Evolutionary conservation across 2,113 vertebrate species (phyloP).

Genomic region (Oncorhynchus masou): DNA sequence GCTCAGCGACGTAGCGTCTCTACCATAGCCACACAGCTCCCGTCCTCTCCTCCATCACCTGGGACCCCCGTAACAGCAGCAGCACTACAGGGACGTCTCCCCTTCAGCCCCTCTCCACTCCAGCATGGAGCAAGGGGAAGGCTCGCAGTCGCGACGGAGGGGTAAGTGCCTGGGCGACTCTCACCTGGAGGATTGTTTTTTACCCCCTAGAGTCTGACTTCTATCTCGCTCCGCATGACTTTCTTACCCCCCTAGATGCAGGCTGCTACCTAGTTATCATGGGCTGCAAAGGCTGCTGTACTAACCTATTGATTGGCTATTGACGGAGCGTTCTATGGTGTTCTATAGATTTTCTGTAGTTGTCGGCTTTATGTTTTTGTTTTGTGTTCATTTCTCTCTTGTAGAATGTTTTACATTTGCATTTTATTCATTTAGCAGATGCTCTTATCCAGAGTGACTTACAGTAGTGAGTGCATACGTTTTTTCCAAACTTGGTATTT

Average conservation of each 20-base stretch:
- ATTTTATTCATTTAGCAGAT: no score
- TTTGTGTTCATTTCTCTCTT: not conserved
- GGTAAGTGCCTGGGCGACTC: slow-evolving; percentile 59
- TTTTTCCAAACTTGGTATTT: not conserved
- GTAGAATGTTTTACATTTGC: not conserved
- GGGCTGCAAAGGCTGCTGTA: not conserved
- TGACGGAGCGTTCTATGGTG: no score
- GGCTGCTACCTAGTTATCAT: not conserved
- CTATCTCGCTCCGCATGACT: not conserved
- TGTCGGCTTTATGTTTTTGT: no score
- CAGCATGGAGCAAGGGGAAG: slow-evolving; percentile 72
- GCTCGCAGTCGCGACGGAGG: slow-evolving; percentile 66
- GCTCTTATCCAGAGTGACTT: no score
- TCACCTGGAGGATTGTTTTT: not conserved
- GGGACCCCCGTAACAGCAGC: slow-evolving; percentile 17
- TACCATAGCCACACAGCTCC: slow-evolving; percentile 8
- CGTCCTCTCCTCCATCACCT: not conserved
- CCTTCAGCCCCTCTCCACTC: slow-evolving; percentile 29
- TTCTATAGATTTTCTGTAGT: no score
- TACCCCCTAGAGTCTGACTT: not conserved
- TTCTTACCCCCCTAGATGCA: not conserved
- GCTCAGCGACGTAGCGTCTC: not conserved
- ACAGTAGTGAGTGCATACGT: no score
- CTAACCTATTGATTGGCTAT: no score
- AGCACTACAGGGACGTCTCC: slow-evolving; percentile 45